Evolutionary conservation across 1,140 invertebrate species (phyloP).

Genomic region (Oedothorax gibbosus): DNA sequence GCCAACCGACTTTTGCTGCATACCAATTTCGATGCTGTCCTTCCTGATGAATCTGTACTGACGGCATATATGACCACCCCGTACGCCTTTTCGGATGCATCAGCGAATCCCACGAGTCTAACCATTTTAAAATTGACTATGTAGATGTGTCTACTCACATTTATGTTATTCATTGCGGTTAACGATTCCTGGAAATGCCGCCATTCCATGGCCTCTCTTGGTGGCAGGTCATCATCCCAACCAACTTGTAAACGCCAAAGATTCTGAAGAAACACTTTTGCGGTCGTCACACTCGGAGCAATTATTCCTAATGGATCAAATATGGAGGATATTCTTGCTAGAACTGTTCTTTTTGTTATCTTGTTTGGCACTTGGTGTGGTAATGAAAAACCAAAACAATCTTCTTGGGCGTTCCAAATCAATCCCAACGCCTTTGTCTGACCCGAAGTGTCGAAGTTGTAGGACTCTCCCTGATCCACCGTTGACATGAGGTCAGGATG

Average conservation of each 20-base stretch:
- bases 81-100: slow-evolving; percentile 9
- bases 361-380: neutral
- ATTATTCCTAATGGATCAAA: slow-evolving; percentile 70
- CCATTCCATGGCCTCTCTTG: neutral
- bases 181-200: slow-evolving; percentile 11
- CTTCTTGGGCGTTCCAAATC: slow-evolving; percentile 3
- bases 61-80: neutral
- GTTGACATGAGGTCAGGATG: neutral
- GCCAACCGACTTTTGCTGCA: slow-evolving; percentile 5
- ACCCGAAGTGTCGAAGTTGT: slow-evolving; percentile 60
- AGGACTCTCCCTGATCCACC: slow-evolving; percentile 64
- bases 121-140: neutral
- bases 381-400: slow-evolving; percentile 12
- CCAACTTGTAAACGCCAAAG: slow-evolving; percentile 24
- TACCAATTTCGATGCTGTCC: slow-evolving; percentile 36
- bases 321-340: slow-evolving; percentile 62
- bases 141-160: neutral
- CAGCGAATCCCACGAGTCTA: neutral
- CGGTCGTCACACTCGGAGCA: slow-evolving; percentile 65
- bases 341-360: slow-evolving; percentile 3
- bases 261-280: slow-evolving; percentile 69
- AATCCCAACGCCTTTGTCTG: neutral
- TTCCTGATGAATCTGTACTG: neutral
- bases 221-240: neutral
- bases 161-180: slow-evolving; percentile 26